Evolutionary conservation across 1,140 invertebrate genomes (phyloP).

Genomic region (Cydia pomonella): DNA sequence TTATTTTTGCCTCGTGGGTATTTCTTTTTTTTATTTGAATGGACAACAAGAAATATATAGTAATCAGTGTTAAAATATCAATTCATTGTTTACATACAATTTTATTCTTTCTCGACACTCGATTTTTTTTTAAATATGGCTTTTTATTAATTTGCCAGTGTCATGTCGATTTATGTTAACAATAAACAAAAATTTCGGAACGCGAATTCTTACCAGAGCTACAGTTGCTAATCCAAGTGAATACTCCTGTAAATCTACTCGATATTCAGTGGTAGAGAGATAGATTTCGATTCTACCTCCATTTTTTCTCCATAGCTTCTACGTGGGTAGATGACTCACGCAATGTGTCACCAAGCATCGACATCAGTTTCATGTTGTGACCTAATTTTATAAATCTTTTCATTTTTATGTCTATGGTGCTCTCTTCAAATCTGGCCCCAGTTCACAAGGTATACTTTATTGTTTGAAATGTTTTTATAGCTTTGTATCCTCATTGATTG

Average conservation of each 20-base stretch:
- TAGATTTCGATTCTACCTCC: not conserved
- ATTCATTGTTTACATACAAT: not conserved
- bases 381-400: not conserved
- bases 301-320: not conserved
- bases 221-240: too few relatives aligned
- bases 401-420: not conserved
- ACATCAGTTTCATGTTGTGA: not conserved
- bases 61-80: too few relatives aligned
- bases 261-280: not conserved
- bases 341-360: not conserved
- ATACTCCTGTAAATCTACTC: too few relatives aligned
- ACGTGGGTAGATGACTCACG: constrained; percentile 28
- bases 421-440: constrained; percentile 22
- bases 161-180: too few relatives aligned
- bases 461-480: not conserved
- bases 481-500: not conserved
- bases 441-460: constrained; percentile 16
- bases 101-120: not conserved
- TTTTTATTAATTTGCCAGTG: too few relatives aligned
- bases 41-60: too few relatives aligned
- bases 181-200: too few relatives aligned
- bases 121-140: too few relatives aligned
- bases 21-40: too few relatives aligned
- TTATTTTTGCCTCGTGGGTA: too few relatives aligned
- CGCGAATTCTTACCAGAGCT: too few relatives aligned